These are phyloP conservation scores for Scyliorhinus canicula DNA, from an alignment of 2,797 vertebrate genomes.

Conservation along the genomic window DNA sequence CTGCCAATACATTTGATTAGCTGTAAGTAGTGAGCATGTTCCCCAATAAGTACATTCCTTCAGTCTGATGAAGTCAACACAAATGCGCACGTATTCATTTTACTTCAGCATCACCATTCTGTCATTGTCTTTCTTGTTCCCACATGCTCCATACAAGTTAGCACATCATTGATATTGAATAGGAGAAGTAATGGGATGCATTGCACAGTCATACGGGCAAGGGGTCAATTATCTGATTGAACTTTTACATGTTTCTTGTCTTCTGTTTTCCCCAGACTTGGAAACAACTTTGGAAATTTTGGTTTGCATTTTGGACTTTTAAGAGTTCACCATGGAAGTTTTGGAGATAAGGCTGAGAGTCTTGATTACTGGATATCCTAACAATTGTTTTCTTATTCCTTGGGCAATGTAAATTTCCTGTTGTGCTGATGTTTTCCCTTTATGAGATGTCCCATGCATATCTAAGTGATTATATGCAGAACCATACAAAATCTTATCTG, in stretches of 20 bases:
- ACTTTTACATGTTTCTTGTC: background rate
- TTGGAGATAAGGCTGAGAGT: background rate
- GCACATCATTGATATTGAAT: background rate
- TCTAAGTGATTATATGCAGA: background rate
- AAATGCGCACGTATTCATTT: background rate
- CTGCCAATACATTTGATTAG: background rate
- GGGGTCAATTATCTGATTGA: background rate
- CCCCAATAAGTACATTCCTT: background rate
- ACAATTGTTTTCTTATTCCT: background rate
- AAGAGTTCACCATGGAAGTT: background rate
- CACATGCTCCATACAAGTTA: background rate
- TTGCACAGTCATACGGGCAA: background rate
- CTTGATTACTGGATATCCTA: background rate
- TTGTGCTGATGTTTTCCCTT: background rate
- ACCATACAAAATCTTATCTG: conserved; percentile 13
- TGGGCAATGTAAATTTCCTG: conserved; percentile 17
- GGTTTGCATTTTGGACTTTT: background rate
- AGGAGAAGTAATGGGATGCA: background rate
- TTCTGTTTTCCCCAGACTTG: background rate
- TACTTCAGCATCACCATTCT: background rate
- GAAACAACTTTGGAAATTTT: background rate
- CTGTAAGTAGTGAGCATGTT: background rate
- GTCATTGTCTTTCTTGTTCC: background rate
- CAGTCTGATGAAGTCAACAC: background rate
- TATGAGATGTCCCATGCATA: background rate